These are phyloP conservation scores for Saturnia pavonia DNA, from an alignment of 2,888 invertebrate species.

Conservation along the genomic window DNA sequence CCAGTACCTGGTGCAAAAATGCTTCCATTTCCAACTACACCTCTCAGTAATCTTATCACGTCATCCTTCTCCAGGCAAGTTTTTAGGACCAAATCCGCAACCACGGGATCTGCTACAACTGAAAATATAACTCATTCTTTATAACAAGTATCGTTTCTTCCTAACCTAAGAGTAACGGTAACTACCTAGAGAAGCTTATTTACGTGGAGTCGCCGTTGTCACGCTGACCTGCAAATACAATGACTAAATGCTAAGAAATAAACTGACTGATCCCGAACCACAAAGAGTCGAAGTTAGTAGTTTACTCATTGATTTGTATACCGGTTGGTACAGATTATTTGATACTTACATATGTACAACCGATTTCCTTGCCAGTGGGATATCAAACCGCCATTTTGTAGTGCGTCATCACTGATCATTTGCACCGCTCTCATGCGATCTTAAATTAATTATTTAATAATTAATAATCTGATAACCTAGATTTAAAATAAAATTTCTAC, in stretches of 20 bases:
- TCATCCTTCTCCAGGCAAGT: constrained; percentile 48
- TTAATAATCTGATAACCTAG: no score
- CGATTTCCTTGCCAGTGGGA: constrained; percentile 28
- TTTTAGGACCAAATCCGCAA: constrained; percentile 44
- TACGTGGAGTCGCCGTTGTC: no score
- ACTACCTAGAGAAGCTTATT: no score
- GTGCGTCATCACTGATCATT: constrained; percentile 30
- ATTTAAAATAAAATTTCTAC: no score
- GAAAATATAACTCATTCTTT: no score
- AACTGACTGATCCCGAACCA: no score
- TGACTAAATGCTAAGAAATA: no score
- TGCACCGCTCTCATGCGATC: constrained; percentile 37
- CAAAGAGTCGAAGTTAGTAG: no score
- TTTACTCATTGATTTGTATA: not conserved
- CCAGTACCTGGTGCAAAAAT: constrained; percentile 35
- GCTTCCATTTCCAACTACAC: constrained; percentile 32
- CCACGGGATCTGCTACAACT: constrained; percentile 45
- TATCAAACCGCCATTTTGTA: constrained; percentile 35
- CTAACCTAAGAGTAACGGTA: no score
- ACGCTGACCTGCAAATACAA: no score
- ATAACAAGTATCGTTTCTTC: no score
- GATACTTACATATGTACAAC: constrained; percentile 26
- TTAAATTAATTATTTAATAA: constrained; percentile 23
- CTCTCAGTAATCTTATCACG: constrained; percentile 28
- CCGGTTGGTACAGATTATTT: not conserved